These are phyloP conservation scores for Nannoperca obscura DNA, from an alignment of 2,797 vertebrate genomes.

Conservation along the genomic window DNA sequence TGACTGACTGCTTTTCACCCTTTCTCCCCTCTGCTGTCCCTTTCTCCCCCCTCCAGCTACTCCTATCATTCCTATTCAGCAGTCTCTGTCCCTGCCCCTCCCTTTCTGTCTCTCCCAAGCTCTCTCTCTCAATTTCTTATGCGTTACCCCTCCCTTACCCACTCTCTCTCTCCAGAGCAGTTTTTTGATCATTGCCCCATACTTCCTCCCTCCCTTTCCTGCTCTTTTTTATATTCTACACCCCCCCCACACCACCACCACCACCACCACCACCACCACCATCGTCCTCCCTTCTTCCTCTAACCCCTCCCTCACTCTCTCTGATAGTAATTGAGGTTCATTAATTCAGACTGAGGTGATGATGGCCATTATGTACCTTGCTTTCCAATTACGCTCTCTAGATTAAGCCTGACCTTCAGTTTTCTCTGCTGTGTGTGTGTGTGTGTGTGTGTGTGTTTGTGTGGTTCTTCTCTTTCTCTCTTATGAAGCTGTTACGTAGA, in stretches of 20 bases:
- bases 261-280: constrained; percentile 46
- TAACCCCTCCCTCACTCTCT: constrained; percentile 78
- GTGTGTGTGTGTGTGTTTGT: constrained; percentile 56
- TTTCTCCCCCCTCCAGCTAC: constrained; percentile 66
- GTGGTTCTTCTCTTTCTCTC: constrained; percentile 72
- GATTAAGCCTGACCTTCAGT: constrained; percentile 99
- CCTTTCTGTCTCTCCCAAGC: constrained; percentile 70
- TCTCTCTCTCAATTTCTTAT: constrained; percentile 77
- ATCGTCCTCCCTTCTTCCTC: constrained; percentile 71
- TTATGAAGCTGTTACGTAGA: constrained; percentile 81
- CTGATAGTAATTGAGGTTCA: constrained; percentile 88
- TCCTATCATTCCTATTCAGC: constrained; percentile 81
- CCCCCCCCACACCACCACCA: constrained; percentile 57
- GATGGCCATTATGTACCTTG: constrained; percentile 99
- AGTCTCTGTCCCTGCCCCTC: constrained; percentile 75
- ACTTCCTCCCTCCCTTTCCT: constrained; percentile 75
- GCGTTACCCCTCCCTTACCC: constrained; percentile 74
- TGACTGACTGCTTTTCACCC: constrained; percentile 85
- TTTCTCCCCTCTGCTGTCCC: constrained; percentile 78
- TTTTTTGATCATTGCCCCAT: constrained; percentile 81
- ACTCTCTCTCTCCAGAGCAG: constrained; percentile 61
- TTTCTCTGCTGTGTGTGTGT: constrained; percentile 85
- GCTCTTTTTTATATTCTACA: constrained; percentile 79
- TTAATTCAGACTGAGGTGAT: constrained; percentile 98
- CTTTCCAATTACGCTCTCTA: constrained; percentile 99